Percentiles rank a stretch among this genome's conserved stretches.
Evolutionary conservation across 2,797 vertebrate genomes (phyloP).

Genomic region (Lutjanus campechanus): DNA sequence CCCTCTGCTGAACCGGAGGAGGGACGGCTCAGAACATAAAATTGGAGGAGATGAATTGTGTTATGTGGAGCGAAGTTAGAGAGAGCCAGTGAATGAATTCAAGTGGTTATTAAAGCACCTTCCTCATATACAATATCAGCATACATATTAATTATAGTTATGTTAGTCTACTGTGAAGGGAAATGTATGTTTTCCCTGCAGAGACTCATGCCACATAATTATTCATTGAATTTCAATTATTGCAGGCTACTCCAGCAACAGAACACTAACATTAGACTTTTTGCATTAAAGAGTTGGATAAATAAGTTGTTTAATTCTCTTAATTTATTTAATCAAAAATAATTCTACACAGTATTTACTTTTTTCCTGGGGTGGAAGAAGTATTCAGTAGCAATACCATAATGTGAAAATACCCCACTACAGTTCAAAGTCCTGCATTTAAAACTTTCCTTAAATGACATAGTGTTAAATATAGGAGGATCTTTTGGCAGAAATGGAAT

Average conservation of each 20-base stretch:
- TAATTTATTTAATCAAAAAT: conserved; percentile 43
- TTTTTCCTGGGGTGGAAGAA: no score
- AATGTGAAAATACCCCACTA: no score
- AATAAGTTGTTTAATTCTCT: conserved; percentile 29
- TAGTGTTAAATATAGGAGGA: no score
- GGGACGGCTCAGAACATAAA: conserved; percentile 58
- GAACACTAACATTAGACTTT: conserved; percentile 12
- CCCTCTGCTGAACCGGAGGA: conserved; percentile 67
- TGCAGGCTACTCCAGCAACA: conserved; percentile 34
- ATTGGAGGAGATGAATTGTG: conserved; percentile 70
- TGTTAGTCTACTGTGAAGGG: conserved; percentile 64
- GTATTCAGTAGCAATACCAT: no score
- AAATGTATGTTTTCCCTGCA: conserved; percentile 61
- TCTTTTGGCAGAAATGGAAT: no score
- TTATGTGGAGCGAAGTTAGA: conserved; percentile 41
- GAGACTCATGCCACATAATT: conserved; percentile 72
- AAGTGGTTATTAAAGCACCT: conserved; percentile 51
- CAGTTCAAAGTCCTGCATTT: no score
- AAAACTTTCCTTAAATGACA: no score
- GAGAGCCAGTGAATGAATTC: conserved; percentile 19
- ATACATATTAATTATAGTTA: conserved; percentile 74
- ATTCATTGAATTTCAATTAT: conserved; percentile 71
- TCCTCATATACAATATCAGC: conserved; percentile 61
- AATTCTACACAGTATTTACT: no score
- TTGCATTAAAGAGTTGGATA: conserved; percentile 42